phyloP scores from a whole-genome alignment of 2,113 vertebrate genomes.

The Muscicapa adusta region DNA sequence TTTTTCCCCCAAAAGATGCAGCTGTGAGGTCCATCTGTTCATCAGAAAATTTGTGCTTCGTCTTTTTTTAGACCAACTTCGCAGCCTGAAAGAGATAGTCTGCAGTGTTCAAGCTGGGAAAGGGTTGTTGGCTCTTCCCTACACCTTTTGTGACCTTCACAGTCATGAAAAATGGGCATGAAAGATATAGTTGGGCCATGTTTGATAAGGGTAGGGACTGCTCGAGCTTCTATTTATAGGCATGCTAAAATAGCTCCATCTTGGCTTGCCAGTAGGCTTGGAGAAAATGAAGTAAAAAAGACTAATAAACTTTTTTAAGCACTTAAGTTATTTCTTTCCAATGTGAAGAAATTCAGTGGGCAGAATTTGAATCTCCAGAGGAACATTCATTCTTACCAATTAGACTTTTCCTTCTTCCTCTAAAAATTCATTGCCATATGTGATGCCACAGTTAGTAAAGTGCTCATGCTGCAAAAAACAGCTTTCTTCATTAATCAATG shows the following conservation, averaged over 20 bases:
- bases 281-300: not conserved
- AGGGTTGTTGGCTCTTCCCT: not conserved
- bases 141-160: not conserved
- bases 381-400: not conserved
- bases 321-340: not conserved
- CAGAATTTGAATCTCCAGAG: not conserved
- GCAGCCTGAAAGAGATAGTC: not conserved
- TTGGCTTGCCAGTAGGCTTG: not conserved
- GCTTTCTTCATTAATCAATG: not conserved
- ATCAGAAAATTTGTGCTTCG: not conserved
- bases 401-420: not conserved
- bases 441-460: not conserved
- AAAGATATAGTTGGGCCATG: not conserved
- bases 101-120: not conserved
- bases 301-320: not conserved
- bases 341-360: not conserved
- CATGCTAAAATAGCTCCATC: not conserved
- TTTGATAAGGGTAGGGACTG: not conserved
- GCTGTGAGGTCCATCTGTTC: slow-evolving; percentile 54
- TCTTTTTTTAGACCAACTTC: slow-evolving; percentile 32
- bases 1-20: slow-evolving; percentile 7
- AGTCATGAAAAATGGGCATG: not conserved
- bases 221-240: not conserved
- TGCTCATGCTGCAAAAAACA: not conserved
- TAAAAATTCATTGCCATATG: not conserved